These are phyloP conservation scores for Parotia lawesii DNA, from an alignment of 2,113 vertebrate species.

Conservation along the genomic window DNA sequence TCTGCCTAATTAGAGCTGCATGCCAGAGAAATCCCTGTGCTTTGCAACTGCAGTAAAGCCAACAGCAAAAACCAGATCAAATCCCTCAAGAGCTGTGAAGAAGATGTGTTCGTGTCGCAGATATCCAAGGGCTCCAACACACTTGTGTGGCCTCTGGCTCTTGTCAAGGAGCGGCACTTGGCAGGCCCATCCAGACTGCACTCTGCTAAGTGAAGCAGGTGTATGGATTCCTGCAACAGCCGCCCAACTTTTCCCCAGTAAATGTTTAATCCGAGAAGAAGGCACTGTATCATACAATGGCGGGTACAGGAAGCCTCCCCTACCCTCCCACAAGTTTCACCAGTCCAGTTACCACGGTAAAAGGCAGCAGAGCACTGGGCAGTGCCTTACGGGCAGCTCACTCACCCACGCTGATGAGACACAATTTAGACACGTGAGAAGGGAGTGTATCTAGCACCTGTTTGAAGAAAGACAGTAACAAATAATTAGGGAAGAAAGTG, in stretches of 20 bases:
- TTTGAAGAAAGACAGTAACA: constrained; percentile 7
- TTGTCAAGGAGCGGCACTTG: neutral
- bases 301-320: neutral
- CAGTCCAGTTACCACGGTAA: neutral
- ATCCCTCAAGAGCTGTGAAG: neutral
- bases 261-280: constrained; percentile 18
- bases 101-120: fast-evolving
- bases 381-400: neutral
- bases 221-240: neutral
- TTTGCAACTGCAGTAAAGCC: neutral
- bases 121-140: neutral
- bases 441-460: neutral
- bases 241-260: neutral
- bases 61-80: neutral
- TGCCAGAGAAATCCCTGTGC: neutral
- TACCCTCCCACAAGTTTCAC: neutral
- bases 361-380: neutral
- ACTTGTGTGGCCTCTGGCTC: fast-evolving
- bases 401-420: neutral
- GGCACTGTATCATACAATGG: neutral
- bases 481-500: neutral
- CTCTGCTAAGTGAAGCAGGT: neutral
- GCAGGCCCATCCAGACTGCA: neutral
- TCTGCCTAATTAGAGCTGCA: neutral
- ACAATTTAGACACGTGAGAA: neutral